Base-by-base conservation (phyloP, 2,113 vertebrate species). In the Rhinopomastus cyanomelas region DNA sequence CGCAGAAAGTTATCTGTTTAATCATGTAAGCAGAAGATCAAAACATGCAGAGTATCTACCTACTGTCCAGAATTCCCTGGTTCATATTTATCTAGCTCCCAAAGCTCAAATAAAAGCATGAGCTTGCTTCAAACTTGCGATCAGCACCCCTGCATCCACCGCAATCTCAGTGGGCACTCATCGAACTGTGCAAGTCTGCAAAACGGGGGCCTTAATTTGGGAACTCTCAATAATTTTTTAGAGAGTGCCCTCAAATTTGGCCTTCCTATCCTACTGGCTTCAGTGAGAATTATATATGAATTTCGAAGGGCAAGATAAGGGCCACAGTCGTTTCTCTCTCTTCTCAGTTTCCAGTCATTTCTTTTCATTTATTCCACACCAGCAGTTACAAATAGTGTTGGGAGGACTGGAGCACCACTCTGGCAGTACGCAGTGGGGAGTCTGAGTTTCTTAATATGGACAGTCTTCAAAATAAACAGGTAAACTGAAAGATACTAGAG, bases 351-450 rank as follows among this genome's bases (percentile, higher is more conserved):
- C 88, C 67, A 87, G 85, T 62, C 34, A 71, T 57, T 93, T 93
- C 79, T 92, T 94, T 89, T 91, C 87, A 92, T 94, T 95, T 90
- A 94, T 92, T 94, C 94, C 93, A 90, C 86, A 69, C 84, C 87
- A 95, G 81, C 78, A 74, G 90, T 84, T 88, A 73, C 80, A 78
- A 88, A 88, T 90, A 89, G 69, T 37, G 26, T 65, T 81, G 57
- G 86, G 80, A 81, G 83, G 81, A 89, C 34, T 79, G 78, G 29
- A 79, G 62, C 46, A 78, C 55, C 8, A 0, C 65, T 82, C 75
- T 86, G 87, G 84, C 94, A 94, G 78, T 21, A 81, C 90, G 84
- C 49, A 87, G 90, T 23, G 84, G 49, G 27, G 78, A 85, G 59
- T 5, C 22, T 15, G 51, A 16, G 55, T 61, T 82, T 85, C 59